These are phyloP conservation scores for Labeo calbasu DNA, from an alignment of 2,797 vertebrate genomes.

Conservation along the genomic window DNA sequence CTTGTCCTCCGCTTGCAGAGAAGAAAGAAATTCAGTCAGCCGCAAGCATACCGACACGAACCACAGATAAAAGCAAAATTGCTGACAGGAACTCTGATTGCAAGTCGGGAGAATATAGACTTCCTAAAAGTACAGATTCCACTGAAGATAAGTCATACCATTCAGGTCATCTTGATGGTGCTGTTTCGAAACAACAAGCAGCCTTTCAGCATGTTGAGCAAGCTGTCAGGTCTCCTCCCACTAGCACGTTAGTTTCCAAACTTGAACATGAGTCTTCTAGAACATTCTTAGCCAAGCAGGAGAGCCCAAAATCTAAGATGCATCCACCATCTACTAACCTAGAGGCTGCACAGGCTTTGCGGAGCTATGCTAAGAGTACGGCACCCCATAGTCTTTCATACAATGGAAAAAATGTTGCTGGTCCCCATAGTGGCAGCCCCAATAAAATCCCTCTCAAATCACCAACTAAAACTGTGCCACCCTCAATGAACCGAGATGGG, in stretches of 20 bases:
- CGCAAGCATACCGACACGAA: constrained; percentile 41
- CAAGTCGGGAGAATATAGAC: constrained; percentile 74
- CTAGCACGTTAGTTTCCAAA: constrained; percentile 74
- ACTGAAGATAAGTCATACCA: constrained; percentile 75
- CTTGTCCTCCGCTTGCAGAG: constrained; percentile 49
- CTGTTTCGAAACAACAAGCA: constrained; percentile 81
- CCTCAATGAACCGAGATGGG: constrained; percentile 68
- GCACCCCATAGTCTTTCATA: constrained; percentile 79
- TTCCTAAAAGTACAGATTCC: constrained; percentile 74
- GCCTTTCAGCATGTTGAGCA: constrained; percentile 75
- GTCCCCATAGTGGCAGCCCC: constrained; percentile 83
- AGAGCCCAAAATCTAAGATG: constrained; percentile 81
- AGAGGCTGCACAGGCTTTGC: constrained; percentile 76
- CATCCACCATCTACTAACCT: constrained; percentile 77
- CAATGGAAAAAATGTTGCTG: constrained; percentile 70
- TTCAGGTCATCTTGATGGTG: constrained; percentile 64
- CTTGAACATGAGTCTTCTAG: constrained; percentile 76
- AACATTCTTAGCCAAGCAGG: constrained; percentile 78
- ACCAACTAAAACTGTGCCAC: constrained; percentile 82
- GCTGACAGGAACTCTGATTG: constrained; percentile 71
- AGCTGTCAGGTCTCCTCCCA: constrained; percentile 72
- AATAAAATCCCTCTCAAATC: constrained; percentile 89
- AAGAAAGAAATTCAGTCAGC: constrained; percentile 59
- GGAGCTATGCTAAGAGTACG: constrained; percentile 83
- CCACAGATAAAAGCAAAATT: constrained; percentile 71